Percentiles rank a stretch among this genome's conserved stretches.
These are phyloP conservation scores for Plotosus lineatus DNA, from an alignment of 2,113 vertebrate genomes.

Conservation along the genomic window DNA sequence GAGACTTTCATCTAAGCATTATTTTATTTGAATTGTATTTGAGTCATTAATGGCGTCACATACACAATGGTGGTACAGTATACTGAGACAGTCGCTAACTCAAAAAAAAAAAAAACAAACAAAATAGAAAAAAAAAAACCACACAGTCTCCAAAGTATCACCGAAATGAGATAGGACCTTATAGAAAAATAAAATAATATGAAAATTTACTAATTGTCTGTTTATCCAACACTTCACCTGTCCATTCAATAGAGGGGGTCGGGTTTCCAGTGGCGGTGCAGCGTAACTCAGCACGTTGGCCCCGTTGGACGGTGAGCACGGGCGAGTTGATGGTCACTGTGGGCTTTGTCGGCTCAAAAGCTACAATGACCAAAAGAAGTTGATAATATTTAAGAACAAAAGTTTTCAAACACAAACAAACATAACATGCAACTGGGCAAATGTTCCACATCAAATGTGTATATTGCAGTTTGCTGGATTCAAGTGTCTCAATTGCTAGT, in stretches of 20 bases:
- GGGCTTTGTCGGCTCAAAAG: constrained; percentile 70
- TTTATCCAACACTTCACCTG: constrained; percentile 70
- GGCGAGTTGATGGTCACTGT: constrained; percentile 78
- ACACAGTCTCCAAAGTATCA: too few species aligned
- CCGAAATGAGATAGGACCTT: background rate
- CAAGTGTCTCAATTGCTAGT: background rate
- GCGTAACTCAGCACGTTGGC: constrained; percentile 85
- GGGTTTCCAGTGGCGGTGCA: constrained; percentile 85
- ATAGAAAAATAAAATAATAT: background rate
- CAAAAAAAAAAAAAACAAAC: too few species aligned
- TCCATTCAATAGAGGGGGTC: constrained; percentile 83
- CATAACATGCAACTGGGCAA: background rate
- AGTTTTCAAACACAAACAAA: too few species aligned
- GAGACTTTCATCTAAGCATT: too few species aligned
- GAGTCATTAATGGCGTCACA: too few species aligned
- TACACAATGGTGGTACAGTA: too few species aligned
- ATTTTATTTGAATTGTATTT: too few species aligned
- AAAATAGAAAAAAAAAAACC: too few species aligned
- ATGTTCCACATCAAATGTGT: background rate
- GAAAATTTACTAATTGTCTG: background rate
- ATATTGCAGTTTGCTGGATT: background rate
- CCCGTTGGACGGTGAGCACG: constrained; percentile 81
- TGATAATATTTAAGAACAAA: constrained; percentile 32
- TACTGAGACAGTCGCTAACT: too few species aligned
- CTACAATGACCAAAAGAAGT: constrained; percentile 64